phyloP scores from a whole-genome alignment of 2,888 invertebrate genomes.

The Rhimphoctona megacephalus region DNA sequence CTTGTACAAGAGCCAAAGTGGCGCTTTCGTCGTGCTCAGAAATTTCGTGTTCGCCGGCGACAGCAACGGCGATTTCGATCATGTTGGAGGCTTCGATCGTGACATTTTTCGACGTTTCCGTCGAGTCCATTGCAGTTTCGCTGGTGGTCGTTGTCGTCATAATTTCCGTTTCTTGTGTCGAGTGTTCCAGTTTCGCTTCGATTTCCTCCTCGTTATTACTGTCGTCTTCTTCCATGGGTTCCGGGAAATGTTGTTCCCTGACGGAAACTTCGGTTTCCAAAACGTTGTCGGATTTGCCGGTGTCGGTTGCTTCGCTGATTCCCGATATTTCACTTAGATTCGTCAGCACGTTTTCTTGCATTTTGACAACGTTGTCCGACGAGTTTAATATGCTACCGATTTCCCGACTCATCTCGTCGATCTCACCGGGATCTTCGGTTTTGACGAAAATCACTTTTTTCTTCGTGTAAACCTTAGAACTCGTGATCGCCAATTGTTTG shows the following conservation, averaged over 20 bases:
- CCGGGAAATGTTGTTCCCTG: constrained; percentile 41
- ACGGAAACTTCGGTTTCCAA: constrained; percentile 16
- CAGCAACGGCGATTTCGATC: constrained; percentile 59
- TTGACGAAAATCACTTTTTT: constrained; percentile 81
- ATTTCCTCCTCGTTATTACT: constrained; percentile 53
- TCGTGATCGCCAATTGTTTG: constrained; percentile 70
- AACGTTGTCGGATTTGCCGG: not conserved
- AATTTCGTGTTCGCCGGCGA: constrained; percentile 58
- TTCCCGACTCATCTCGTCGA: constrained; percentile 83
- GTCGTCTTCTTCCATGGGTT: constrained; percentile 59
- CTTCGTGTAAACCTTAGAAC: constrained; percentile 80
- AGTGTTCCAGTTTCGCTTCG: not conserved
- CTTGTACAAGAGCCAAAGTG: constrained; percentile 67
- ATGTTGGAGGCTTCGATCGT: constrained; percentile 63
- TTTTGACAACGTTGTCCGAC: constrained; percentile 81
- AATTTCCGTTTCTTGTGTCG: not conserved
- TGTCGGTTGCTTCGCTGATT: constrained; percentile 3
- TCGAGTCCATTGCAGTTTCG: not conserved
- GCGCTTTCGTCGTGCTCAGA: constrained; percentile 65
- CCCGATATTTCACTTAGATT: constrained; percentile 80
- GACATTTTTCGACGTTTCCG: constrained; percentile 16
- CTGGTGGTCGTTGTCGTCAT: constrained; percentile 27
- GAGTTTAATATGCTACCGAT: constrained; percentile 82
- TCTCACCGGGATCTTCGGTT: constrained; percentile 74
- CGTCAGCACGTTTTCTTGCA: constrained; percentile 81